Base-by-base conservation (phyloP, 2,888 invertebrate species). In the Diaperis boleti region DNA sequence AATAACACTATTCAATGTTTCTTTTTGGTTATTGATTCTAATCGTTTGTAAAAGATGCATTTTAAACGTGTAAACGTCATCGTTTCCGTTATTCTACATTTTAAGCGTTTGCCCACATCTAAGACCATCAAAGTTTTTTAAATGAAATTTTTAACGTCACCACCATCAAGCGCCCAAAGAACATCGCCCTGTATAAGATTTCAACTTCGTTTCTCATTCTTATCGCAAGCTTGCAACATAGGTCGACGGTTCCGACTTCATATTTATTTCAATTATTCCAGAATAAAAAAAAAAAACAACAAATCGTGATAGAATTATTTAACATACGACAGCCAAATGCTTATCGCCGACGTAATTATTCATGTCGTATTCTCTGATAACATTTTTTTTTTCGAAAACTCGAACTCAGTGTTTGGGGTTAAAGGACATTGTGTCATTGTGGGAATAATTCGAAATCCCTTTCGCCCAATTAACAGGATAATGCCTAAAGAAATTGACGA, bases 121-220 rank as follows among this genome's bases (percentile, higher is more conserved):
- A 29, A 17, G 5, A n/a, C 41, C 42, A 54, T 54, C 41, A 54
- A 54, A 54, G 41, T 54, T 54, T 54, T 42, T 41, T 42, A 54
- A 54, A 54, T 42, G 41, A 54, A 42, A 54, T 54, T 54, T 54
- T 29, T 42, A 54, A 54, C 41, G 54, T 54, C 54, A 54, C 41
- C 15, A 37, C 14, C 52, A 37, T n/a, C n/a, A n/a, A 52, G 39
- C 52, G 20, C 52, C 26, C n/a, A 22, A 52, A 54, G 54, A 54
- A 54, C 42, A 54, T 54, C 54, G 39, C 17, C 39, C 8, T 26
- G 31, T 18, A 42, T 54, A 39, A 54, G 42, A 54, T 54, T 54
- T 29, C 54, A 42, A 41, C 54, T 54, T 54, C 41, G 14, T 37
- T 52, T 39, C 39, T 18, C 42, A 54, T 54, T 54, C 33, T 54